phyloP scores from a whole-genome alignment of 2,797 vertebrate species.

The Gorsachius magnificus region DNA sequence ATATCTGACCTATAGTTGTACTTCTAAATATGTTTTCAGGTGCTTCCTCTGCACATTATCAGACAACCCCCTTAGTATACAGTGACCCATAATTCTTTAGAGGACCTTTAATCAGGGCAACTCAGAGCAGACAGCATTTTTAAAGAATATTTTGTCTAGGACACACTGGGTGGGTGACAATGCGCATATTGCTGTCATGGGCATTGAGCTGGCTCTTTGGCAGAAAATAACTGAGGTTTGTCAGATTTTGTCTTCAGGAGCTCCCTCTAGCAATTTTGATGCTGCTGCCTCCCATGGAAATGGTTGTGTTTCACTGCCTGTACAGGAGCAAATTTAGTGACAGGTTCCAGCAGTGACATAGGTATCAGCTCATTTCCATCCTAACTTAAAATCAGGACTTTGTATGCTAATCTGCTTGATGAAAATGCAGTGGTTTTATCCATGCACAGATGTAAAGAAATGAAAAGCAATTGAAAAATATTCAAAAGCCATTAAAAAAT shows the following conservation, averaged over 20 bases:
- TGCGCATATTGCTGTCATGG: neutral
- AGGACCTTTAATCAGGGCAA: neutral
- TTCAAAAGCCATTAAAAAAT: neutral
- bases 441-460: neutral
- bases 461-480: neutral
- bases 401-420: neutral
- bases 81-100: neutral
- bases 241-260: neutral
- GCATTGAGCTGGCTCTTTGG: neutral
- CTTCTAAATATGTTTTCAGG: neutral
- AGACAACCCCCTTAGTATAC: neutral
- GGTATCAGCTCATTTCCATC: neutral
- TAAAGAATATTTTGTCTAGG: neutral
- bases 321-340: neutral
- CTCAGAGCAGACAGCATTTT: neutral
- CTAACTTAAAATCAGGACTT: neutral
- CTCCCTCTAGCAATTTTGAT: neutral
- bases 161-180: neutral
- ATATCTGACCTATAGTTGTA: neutral
- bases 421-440: neutral
- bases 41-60: neutral
- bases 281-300: neutral
- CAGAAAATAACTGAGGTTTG: neutral
- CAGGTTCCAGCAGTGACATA: neutral
- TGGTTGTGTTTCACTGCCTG: neutral